These are phyloP conservation scores for Nothocercus julius DNA, from an alignment of 2,113 vertebrate species.

Conservation along the genomic window DNA sequence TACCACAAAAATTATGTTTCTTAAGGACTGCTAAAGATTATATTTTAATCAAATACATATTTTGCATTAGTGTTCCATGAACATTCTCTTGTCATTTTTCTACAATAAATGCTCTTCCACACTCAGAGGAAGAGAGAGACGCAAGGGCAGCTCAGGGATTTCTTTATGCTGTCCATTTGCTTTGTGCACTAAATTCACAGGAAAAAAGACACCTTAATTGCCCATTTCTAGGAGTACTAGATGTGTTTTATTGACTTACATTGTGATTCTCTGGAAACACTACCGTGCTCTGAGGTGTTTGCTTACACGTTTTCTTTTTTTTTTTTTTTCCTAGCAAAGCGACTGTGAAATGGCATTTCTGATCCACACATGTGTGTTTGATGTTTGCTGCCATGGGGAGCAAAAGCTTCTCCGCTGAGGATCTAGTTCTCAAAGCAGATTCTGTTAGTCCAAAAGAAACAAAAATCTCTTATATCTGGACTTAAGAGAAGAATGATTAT, in stretches of 20 bases:
- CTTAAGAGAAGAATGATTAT: neutral
- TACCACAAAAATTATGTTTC: neutral
- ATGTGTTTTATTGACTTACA: neutral
- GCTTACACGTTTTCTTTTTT: neutral
- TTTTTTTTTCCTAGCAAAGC: neutral
- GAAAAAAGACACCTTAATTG: neutral
- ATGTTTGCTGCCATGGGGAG: neutral
- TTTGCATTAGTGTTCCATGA: neutral
- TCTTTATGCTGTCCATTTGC: neutral
- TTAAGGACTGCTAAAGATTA: neutral
- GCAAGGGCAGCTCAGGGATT: neutral
- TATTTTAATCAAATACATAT: neutral
- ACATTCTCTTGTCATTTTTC: neutral
- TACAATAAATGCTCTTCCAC: neutral
- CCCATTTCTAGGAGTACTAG: neutral
- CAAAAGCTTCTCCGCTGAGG: neutral
- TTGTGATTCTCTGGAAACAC: neutral
- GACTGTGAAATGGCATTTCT: neutral
- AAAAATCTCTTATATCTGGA: neutral
- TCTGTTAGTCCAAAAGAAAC: neutral
- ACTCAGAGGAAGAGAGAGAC: neutral
- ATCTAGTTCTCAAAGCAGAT: neutral
- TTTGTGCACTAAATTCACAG: neutral
- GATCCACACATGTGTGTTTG: neutral
- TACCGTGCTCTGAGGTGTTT: neutral